These are phyloP conservation scores for Ectemnius cavifrons DNA, from an alignment of 2,888 invertebrate species.

Conservation along the genomic window DNA sequence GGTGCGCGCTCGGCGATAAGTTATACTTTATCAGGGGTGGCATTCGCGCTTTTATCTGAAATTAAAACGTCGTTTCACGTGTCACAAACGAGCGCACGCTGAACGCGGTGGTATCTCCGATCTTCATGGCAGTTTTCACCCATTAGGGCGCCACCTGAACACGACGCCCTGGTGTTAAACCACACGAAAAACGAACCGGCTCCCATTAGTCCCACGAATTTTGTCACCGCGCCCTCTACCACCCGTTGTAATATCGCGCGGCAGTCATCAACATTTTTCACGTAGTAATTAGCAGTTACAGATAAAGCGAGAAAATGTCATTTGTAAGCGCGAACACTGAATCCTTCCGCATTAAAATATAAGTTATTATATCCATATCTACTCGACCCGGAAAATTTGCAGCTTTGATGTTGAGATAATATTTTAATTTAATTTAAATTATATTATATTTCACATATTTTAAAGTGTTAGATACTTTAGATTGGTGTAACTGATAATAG, in stretches of 20 bases:
- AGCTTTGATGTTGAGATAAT: too few relatives aligned
- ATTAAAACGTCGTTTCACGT: constrained; percentile 53
- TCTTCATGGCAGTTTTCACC: constrained; percentile 38
- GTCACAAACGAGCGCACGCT: constrained; percentile 20
- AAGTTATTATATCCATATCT: too few relatives aligned
- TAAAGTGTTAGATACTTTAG: too few relatives aligned
- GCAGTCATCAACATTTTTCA: too few relatives aligned
- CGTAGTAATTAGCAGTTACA: too few relatives aligned
- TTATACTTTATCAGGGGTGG: constrained; percentile 31
- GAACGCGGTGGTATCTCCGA: constrained; percentile 30
- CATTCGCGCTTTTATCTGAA: constrained; percentile 54
- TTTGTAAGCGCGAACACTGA: too few relatives aligned
- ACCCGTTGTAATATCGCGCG: not conserved
- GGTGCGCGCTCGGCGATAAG: constrained; percentile 14
- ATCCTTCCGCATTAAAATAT: too few relatives aligned
- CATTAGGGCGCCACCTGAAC: constrained; percentile 38
- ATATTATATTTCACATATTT: too few relatives aligned
- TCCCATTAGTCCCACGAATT: not conserved
- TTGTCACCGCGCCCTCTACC: not conserved
- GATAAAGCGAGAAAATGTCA: too few relatives aligned
- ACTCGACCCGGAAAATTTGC: too few relatives aligned
- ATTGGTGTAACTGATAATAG: too few relatives aligned
- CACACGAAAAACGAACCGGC: constrained; percentile 16
- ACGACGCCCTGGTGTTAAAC: constrained; percentile 12
- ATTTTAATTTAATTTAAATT: too few relatives aligned